Evolutionary conservation across 2,113 vertebrate species (phyloP), one percentile per base, ranked within the genome.

Genomic region (Amphilophus citrinellus): DNA sequence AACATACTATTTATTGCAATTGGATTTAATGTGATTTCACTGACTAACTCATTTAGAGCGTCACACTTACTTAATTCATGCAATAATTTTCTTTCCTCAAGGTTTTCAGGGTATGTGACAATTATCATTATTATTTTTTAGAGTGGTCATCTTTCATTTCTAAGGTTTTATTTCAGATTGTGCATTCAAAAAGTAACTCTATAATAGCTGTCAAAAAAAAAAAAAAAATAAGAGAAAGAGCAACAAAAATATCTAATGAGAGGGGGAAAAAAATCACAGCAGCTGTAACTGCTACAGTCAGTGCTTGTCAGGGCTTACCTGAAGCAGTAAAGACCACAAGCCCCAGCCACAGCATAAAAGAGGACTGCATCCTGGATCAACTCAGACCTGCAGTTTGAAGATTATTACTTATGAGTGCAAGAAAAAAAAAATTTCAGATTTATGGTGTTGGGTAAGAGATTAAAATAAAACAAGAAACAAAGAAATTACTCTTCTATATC

Each of bases 341-440:
- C 79, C 91, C 92, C 76, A 95, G 81, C 84, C 92, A 37, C 73
- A 96, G 85, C 35, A 92, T 10, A 20, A 95, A 79, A 73, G 77
- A 88, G 27, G 82, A 62, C 86, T 90, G 88, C 96, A 96, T 96
- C 91, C 91, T 92, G 85, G 78, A 90, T 89, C 87, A 66, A 79
- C 83, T 91, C 76, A 85, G 77, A 86, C 84, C 79, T 89, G 71
- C 62, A 79, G 81, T 42, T 77, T 77, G 53, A 77, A 61, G 57
- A 77, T 27, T 22, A 32, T 39, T 63, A 59, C 58, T 35, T 75
- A 39, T 39, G 78, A 61, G 47, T 24, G 15, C 63, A 50, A 39
- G 14, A 60, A 82, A 88, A 80, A 2, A n/a, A 50, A 35, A 50
- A 24, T 62, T n/a, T 20, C 3, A 60, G 39, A 57, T 82, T 82